Evolutionary conservation across 1,140 invertebrate genomes (phyloP), one percentile per base, ranked within the genome.

Genomic region (Caerostris extrusa): DNA sequence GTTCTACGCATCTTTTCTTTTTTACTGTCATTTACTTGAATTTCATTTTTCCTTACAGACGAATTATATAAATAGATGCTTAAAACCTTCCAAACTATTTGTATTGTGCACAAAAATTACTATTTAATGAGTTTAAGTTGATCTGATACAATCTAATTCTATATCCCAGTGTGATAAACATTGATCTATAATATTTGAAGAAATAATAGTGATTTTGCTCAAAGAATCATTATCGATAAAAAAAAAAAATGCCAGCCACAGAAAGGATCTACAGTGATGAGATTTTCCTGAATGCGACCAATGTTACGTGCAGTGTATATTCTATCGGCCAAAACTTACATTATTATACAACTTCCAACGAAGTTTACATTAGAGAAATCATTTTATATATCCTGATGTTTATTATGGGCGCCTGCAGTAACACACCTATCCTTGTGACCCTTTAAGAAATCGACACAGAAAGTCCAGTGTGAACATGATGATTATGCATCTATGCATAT

Each of bases 401-500:
- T 95, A 95, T 97, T 0, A 96, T 98, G 8, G 97, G 97, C 0
- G 97, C 97, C 3, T 95, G 97, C 19, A 98, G 98, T 7, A 98
- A 98, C 95, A 95, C 98, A 3, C 97, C 97, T 0, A 97, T 98
- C 8, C 98, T 98, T 94, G 96, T 97, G 3, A 97, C 98, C 3
- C 96, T 98, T 96, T 97, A 85, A 96, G 97, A n/a, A 97, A 97
- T 19, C 96, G 97, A 7, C 96, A 97, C 90, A 95, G 97, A 53
- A 98, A 98, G 95, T 98, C 97, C 0, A 96, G 98, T 50, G 97
- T 98, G 67, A 97, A 97, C 86, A 95, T 98, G 50, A 97, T 98
- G 96, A 98, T 98, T 95, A 97, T 97, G 86, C 97, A 98, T 96
- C 96, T 98, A 17, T 97, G 97, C 0, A 96, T 97, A 3, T 98